Base-by-base conservation (phyloP, 2,797 vertebrate genomes). In the Sciurus carolinensis region DNA sequence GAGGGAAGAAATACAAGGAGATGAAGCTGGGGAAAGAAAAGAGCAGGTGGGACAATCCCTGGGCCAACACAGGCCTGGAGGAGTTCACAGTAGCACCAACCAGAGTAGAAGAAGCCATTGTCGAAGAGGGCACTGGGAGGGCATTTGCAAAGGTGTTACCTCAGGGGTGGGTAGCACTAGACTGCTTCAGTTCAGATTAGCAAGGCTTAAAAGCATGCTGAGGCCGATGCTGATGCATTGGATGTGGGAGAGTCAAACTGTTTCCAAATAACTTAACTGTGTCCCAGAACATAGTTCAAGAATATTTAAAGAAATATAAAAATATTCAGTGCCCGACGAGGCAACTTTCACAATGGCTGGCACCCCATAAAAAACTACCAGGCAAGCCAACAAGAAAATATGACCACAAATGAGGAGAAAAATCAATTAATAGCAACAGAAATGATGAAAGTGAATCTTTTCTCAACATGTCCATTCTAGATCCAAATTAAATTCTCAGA, bases 251-350 rank as follows among this genome's bases (percentile, higher is more conserved):
- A 22, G 22, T 80, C 36, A 91, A 50, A 72, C 26, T 89, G 13
- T 33, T 86, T 67, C 79, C 62, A 88, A 47, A 50, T 39, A 88
- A 86, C 64, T 92, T 90, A 96, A 54, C 30, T 91, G 30, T 30
- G 50, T 77, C 12, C 52, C 39, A 71, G 59, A 73, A 86, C 30
- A 72, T 71, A 91, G 20, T 13, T 81, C 52, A 76, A 85, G 20
- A 66, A 39, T 59, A 79, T 59, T 79, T 86, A 94, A 92, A 91
- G 77, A 10, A 59, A 87, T 67, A 79, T 4, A 57, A 91, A 91
- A 80, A 80, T 67, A 75, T 80, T 93, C 33, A 75, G 50, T 50
- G 88, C 26, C 30, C 24, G 44, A 26, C 14, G 73, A 77, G 18
- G 13, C 50, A 80, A 94, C 88, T 9, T 59, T 64, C 17, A 81